phyloP scores from a whole-genome alignment of 2,113 vertebrate species.

The Dipodomys ordii region DNA sequence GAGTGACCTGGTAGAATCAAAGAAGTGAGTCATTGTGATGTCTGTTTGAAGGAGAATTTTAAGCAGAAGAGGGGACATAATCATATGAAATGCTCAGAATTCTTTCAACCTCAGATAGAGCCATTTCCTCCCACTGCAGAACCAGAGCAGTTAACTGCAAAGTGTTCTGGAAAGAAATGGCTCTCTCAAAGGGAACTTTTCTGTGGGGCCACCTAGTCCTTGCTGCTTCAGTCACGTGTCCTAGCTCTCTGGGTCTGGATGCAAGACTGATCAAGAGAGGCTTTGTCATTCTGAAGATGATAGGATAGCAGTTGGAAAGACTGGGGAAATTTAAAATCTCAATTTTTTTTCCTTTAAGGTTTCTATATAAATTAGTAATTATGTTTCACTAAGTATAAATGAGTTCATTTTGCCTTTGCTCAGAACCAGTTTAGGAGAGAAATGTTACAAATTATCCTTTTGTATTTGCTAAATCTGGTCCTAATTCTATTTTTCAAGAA shows the following conservation, averaged over 20 bases:
- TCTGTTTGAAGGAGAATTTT: background rate
- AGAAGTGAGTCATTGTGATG: background rate
- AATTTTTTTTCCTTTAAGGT: slow-evolving; percentile 46
- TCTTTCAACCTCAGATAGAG: background rate
- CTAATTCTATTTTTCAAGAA: slow-evolving; percentile 78
- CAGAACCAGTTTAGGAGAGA: slow-evolving; percentile 66
- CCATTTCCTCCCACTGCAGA: background rate
- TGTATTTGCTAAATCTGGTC: slow-evolving; percentile 81
- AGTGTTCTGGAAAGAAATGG: background rate
- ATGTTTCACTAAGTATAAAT: slow-evolving; percentile 69
- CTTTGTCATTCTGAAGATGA: background rate
- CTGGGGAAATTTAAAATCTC: slow-evolving; percentile 13
- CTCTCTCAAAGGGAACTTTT: background rate
- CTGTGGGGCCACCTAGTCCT: background rate
- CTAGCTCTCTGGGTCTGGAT: background rate
- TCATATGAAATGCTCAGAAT: background rate
- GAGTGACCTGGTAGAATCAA: background rate
- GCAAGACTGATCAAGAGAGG: background rate
- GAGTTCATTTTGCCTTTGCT: slow-evolving; percentile 75
- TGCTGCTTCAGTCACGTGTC: background rate
- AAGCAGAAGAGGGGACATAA: background rate
- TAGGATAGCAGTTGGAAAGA: slow-evolving; percentile 27
- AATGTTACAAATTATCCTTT: slow-evolving; percentile 71
- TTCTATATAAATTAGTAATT: slow-evolving; percentile 68
- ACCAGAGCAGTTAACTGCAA: background rate